Evolutionary conservation across 2,113 vertebrate genomes (phyloP).

Genomic region (Caloenas nicobarica): DNA sequence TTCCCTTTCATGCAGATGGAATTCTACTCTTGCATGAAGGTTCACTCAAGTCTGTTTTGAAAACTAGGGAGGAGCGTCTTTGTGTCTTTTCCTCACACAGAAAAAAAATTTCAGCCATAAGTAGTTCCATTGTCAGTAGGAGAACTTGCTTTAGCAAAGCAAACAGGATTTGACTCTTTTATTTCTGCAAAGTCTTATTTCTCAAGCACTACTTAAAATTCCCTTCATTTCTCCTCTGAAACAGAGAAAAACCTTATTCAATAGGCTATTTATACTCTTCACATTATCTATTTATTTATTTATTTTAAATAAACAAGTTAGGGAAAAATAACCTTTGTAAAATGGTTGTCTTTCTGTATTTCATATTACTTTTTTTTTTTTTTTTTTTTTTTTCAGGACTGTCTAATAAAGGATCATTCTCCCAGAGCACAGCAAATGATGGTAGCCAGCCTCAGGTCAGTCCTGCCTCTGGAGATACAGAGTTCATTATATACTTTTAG

Average conservation of each 20-base stretch:
- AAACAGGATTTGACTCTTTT: not conserved
- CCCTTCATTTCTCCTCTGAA: not conserved
- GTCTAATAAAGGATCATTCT: not conserved
- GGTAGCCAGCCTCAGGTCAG: not conserved
- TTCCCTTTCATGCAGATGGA: not conserved
- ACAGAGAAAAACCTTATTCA: not conserved
- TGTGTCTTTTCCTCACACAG: not conserved
- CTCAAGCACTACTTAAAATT: not conserved
- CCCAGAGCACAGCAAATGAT: not conserved
- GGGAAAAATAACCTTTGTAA: not conserved
- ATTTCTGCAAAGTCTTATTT: not conserved
- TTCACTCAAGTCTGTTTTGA: not conserved
- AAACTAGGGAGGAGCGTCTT: accelerated
- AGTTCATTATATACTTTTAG: not conserved
- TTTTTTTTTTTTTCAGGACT: too few species aligned
- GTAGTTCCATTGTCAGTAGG: not conserved
- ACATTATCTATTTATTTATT: not conserved
- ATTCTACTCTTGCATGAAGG: not conserved
- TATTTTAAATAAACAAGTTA: not conserved
- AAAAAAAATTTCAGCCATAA: not conserved
- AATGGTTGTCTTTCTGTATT: not conserved
- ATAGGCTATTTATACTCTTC: not conserved
- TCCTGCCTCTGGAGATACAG: not conserved
- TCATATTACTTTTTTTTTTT: not conserved
- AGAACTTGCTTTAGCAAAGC: not conserved